A percentile compares a stretch with the other conserved stretches of the same genome.
Conservation (phyloP, 2,797 vertebrate species). For the Podargus strigoides region DNA sequence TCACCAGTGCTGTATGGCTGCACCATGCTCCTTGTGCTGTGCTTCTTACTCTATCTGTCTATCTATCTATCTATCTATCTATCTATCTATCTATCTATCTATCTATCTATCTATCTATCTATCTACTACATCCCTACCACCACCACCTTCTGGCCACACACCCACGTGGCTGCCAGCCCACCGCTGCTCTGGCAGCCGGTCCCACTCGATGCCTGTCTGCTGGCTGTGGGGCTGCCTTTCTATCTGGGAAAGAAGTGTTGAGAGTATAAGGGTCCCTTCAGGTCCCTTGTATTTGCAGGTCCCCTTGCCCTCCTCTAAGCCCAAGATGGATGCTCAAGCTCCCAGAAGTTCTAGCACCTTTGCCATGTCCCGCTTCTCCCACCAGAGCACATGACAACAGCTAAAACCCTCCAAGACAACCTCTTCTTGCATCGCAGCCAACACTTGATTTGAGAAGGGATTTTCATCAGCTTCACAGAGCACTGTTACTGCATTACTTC, state of each 20-base stretch:
- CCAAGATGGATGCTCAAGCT: not conserved
- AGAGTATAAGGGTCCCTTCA: not conserved
- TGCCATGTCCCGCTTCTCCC: not conserved
- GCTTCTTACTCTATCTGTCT: not conserved
- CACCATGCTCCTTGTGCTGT: not conserved
- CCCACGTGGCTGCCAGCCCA: not conserved
- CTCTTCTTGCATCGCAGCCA: not conserved
- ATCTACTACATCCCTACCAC: too few relatives aligned
- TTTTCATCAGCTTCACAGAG: not conserved
- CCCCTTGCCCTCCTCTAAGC: not conserved
- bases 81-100: too few relatives aligned
- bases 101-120: too few relatives aligned
- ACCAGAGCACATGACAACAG: not conserved
- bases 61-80: too few relatives aligned
- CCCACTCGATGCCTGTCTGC: accelerated
- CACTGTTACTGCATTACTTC: not conserved
- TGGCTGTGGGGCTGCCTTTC: not conserved
- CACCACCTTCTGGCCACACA: not conserved
- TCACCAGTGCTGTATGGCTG: not conserved
- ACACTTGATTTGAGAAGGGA: not conserved
- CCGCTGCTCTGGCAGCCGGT: accelerated
- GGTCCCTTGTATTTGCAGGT: not conserved
- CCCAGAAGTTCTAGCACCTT: not conserved
- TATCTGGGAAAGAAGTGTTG: not conserved
- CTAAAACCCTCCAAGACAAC: not conserved